Evolutionary conservation across 2,113 vertebrate species (phyloP), one percentile per base, ranked within the genome.

Genomic region (Polypterus bichir): DNA sequence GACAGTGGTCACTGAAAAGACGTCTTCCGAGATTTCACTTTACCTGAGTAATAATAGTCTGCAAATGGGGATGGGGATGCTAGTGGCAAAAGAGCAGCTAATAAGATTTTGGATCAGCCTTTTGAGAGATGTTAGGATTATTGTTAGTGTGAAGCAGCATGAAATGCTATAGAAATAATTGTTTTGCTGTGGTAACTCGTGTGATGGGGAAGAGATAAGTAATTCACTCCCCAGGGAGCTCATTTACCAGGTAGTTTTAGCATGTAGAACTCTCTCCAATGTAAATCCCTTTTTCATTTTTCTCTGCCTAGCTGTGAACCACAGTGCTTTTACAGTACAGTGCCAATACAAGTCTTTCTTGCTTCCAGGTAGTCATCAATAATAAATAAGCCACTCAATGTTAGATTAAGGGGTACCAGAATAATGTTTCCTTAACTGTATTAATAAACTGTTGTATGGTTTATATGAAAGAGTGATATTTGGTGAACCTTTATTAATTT

Each of bases 61-160:
- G 27, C 27, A 27, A 27, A 27, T 27, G 27, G 27, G 27, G 27
- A 27, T 27, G 27, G n/a, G 8, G 27, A 58, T 45, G 56, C 44
- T n/a, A 45, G n/a, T 45, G 56, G 46, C 44, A 58, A 45, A 45
- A 46, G 44, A 45, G 56, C 62, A 64, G 67, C 0, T 5, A 73
- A 64, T 61, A 66, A 63, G 59, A 68, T 75, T 84, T 75, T 76
- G 68, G 63, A 48, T 81, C 68, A 75, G 66, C 67, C 70, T 48
- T 2, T 59, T 68, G 82, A 78, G 76, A 78, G 78, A 76, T 77
- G 70, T 68, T 78, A 82, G 77, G 77, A 88, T 88, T 83, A 87
- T 71, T 74, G 74, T 74, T 76, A 75, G 79, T 75, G 80, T 84
- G 78, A 64, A 63, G 68, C 70, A 73, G 72, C 73, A 75, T 66